Conservation (phyloP, 2,888 invertebrate species). For the Sussaba pulchella region DNA sequence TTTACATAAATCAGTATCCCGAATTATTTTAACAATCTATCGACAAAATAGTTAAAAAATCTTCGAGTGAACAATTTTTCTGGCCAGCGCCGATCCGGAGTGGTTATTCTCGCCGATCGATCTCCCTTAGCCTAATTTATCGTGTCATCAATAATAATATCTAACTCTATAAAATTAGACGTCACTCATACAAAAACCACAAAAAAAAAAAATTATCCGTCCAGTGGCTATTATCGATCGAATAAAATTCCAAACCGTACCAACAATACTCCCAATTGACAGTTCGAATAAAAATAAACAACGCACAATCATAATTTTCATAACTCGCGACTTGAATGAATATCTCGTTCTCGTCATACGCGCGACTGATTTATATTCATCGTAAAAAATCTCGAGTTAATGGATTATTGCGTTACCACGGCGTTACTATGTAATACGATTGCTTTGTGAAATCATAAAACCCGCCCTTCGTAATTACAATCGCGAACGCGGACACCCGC, state of each 20-base stretch:
- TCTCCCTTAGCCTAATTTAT: no score
- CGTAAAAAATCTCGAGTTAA: slow-evolving; percentile 8
- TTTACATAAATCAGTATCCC: no score
- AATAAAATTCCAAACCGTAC: neutral
- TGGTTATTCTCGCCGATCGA: no score
- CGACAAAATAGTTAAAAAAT: no score
- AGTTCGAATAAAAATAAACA: neutral
- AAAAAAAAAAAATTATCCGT: no score
- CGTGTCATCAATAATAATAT: no score
- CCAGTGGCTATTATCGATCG: no score
- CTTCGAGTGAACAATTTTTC: no score
- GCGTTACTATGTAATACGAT: slow-evolving; percentile 52
- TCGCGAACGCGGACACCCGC: slow-evolving; percentile 41
- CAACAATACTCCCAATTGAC: neutral
- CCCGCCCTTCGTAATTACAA: slow-evolving; percentile 40
- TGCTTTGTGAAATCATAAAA: slow-evolving; percentile 50
- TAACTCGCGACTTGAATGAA: neutral
- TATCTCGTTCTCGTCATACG: slow-evolving; percentile 2
- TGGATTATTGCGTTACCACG: slow-evolving; percentile 14
- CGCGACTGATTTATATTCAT: slow-evolving; percentile 15
- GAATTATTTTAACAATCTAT: no score
- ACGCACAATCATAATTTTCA: slow-evolving; percentile 7
- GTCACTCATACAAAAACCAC: no score
- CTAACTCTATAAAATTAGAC: no score
- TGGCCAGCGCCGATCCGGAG: no score